These are phyloP conservation scores for Callimorpha dominula DNA, from an alignment of 2,888 invertebrate genomes.

Conservation along the genomic window DNA sequence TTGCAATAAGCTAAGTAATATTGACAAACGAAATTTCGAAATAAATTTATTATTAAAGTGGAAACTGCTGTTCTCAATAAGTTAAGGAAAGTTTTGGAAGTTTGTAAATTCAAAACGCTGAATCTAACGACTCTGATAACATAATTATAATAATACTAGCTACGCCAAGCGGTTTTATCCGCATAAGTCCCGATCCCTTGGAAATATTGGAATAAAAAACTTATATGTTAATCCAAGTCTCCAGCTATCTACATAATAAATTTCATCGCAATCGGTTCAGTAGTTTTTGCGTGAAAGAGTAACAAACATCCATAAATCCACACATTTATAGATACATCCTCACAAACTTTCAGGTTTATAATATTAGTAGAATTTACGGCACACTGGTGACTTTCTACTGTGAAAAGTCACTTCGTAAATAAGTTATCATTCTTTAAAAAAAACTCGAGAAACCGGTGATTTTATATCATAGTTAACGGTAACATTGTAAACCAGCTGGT, in stretches of 20 bases:
- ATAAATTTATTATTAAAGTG: neutral
- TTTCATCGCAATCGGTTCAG: too few species aligned
- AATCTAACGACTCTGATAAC: conserved; percentile 35
- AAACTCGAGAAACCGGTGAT: conserved; percentile 22
- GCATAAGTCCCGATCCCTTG: too few species aligned
- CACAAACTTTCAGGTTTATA: too few species aligned
- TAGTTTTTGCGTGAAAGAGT: too few species aligned
- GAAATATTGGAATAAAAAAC: too few species aligned
- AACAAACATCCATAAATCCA: too few species aligned
- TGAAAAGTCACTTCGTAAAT: conserved; percentile 30
- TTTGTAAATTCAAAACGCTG: conserved; percentile 22
- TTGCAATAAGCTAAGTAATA: neutral
- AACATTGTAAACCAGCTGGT: conserved; percentile 24
- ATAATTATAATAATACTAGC: conserved; percentile 22
- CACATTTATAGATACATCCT: too few species aligned
- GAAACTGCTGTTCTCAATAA: neutral
- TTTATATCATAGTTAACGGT: conserved; percentile 28
- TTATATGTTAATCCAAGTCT: too few species aligned
- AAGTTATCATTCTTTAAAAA: conserved; percentile 28
- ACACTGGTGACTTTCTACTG: conserved; percentile 40
- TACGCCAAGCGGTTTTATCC: too few species aligned
- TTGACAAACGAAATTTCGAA: neutral
- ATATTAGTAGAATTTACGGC: conserved; percentile 20
- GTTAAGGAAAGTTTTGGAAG: neutral
- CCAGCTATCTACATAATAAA: too few species aligned